These are phyloP conservation scores for Empis stercorea DNA, from an alignment of 2,888 invertebrate species.

Conservation along the genomic window DNA sequence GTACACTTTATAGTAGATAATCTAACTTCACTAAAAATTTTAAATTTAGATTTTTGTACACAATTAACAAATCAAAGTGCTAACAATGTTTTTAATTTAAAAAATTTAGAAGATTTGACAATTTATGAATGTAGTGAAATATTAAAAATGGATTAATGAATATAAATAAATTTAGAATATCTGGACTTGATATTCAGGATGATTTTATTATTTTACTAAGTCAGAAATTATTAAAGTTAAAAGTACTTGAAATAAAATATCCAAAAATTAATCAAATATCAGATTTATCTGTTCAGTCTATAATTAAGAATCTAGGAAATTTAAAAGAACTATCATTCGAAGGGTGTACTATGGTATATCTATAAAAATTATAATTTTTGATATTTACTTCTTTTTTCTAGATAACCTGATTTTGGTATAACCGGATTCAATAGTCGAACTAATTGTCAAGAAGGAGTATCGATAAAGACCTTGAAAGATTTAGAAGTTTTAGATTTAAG, in stretches of 20 bases:
- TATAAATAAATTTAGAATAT: background rate
- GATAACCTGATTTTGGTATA: background rate
- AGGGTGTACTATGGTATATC: background rate
- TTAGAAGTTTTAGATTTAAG: background rate
- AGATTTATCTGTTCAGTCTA: background rate
- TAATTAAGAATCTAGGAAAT: background rate
- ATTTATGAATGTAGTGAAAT: background rate
- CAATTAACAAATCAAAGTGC: background rate
- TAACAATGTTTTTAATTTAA: background rate
- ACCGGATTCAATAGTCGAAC: background rate
- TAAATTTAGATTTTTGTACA: background rate
- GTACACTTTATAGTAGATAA: background rate
- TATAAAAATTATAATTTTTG: no score
- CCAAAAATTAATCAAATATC: background rate
- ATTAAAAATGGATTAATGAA: background rate
- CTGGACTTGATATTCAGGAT: background rate
- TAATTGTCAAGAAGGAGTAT: background rate
- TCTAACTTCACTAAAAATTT: background rate
- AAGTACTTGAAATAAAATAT: background rate
- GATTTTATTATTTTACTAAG: background rate
- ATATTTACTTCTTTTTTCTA: no score
- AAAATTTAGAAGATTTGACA: background rate
- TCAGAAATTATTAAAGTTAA: background rate
- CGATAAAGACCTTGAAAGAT: background rate
- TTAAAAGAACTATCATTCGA: background rate